Evolutionary conservation across 2,113 vertebrate species (phyloP).

Genomic region (Chloropsis cyanopogon): DNA sequence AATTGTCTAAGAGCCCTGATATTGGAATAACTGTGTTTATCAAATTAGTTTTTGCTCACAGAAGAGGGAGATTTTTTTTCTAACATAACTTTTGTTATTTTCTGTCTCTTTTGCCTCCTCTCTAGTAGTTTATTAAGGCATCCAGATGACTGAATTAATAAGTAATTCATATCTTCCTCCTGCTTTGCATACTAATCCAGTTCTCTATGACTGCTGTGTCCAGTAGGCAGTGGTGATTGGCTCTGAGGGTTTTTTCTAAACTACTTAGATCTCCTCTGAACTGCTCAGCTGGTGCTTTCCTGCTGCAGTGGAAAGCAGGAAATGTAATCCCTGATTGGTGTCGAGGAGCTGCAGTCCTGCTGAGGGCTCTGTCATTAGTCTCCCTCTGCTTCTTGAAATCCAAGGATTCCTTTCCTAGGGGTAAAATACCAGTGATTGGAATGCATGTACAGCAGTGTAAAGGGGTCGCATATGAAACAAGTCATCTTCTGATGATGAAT

Average conservation of each 20-base stretch:
- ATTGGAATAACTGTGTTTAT: not conserved
- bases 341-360: constrained; percentile 17
- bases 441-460: not conserved
- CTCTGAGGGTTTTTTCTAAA: not conserved
- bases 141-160: not conserved
- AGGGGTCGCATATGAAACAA: not conserved
- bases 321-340: constrained; percentile 55
- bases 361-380: constrained; percentile 39
- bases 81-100: not conserved
- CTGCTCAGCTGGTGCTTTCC: constrained; percentile 26
- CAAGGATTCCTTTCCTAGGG: not conserved
- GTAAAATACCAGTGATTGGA: constrained; percentile 17
- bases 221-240: not conserved
- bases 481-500: not conserved
- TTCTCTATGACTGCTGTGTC: not conserved
- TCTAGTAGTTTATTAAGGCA: not conserved
- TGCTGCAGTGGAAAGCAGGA: constrained; percentile 29
- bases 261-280: not conserved
- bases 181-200: constrained; percentile 5
- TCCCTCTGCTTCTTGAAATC: constrained; percentile 23
- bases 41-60: not conserved
- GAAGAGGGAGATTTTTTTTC: not conserved
- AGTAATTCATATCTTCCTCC: not conserved
- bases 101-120: not conserved
- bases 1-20: not conserved